These are phyloP conservation scores for Phenganax marumi DNA, from an alignment of 92 coral and sea anemone species.

Conservation along the genomic window DNA sequence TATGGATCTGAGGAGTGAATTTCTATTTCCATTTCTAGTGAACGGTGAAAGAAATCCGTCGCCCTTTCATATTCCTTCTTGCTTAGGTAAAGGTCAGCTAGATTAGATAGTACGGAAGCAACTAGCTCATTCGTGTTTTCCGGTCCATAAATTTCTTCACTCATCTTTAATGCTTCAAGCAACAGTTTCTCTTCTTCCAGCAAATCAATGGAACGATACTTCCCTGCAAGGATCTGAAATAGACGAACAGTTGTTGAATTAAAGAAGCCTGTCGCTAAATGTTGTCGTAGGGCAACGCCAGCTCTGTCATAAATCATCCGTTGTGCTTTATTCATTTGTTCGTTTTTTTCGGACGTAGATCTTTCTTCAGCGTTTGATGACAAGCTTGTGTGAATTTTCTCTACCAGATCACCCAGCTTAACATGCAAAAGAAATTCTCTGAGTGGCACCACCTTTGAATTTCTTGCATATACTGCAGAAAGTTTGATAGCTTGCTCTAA, in stretches of 20 bases:
- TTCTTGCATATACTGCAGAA: neutral
- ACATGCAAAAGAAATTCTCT: neutral
- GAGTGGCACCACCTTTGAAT: neutral
- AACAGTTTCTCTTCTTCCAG: neutral
- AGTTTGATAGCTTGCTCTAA: slow-evolving; percentile 4
- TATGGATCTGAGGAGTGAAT: slow-evolving; percentile 16
- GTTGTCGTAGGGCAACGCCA: slow-evolving; percentile 4
- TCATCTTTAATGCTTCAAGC: slow-evolving; percentile 27
- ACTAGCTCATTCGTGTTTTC: neutral
- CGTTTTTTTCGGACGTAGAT: neutral
- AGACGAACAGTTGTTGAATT: slow-evolving; percentile 21
- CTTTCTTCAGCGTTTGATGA: neutral
- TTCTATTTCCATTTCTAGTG: slow-evolving; percentile 25
- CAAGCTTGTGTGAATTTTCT: neutral
- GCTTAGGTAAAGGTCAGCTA: neutral
- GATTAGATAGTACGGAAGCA: neutral
- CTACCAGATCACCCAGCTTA: slow-evolving; percentile 31
- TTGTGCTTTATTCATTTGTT: slow-evolving; percentile 11
- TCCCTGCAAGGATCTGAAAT: slow-evolving; percentile 5
- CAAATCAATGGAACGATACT: neutral
- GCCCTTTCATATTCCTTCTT: slow-evolving; percentile 9
- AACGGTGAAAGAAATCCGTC: neutral
- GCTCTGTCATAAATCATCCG: slow-evolving; percentile 21
- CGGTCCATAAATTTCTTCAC: slow-evolving; percentile 9
- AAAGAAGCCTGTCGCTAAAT: slow-evolving; percentile 16